Conservation (phyloP, 1,140 invertebrate genomes). For the Calephelis nemesis region DNA sequence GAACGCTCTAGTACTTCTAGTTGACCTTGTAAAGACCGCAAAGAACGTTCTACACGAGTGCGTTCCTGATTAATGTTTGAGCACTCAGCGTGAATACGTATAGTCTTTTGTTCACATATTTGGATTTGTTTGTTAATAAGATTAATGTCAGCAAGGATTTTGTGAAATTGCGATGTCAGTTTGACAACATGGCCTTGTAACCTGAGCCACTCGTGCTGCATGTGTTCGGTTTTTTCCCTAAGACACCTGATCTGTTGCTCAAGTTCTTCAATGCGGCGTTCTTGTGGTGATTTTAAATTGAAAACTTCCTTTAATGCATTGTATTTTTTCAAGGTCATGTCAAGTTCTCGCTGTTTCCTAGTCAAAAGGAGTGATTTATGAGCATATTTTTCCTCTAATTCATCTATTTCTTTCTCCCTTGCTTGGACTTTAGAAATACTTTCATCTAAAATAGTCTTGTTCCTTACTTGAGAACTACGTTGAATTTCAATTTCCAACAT, state of each 20-base stretch:
- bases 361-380: slow-evolving; percentile 65
- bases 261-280: slow-evolving; percentile 78
- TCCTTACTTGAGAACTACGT: slow-evolving; percentile 67
- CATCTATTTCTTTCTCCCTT: slow-evolving; percentile 69
- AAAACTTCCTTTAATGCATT: slow-evolving; percentile 75
- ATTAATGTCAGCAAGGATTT: slow-evolving; percentile 83
- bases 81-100: slow-evolving; percentile 83
- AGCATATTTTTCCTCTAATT: slow-evolving; percentile 78
- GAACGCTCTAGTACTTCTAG: slow-evolving; percentile 81
- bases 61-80: slow-evolving; percentile 80
- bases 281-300: slow-evolving; percentile 67
- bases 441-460: slow-evolving; percentile 53
- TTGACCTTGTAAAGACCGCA: slow-evolving; percentile 81
- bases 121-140: slow-evolving; percentile 86
- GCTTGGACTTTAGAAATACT: slow-evolving; percentile 59
- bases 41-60: slow-evolving; percentile 78
- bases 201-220: slow-evolving; percentile 87
- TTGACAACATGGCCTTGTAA: slow-evolving; percentile 85
- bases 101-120: slow-evolving; percentile 87
- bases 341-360: slow-evolving; percentile 79
- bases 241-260: slow-evolving; percentile 82
- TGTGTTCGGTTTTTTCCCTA: slow-evolving; percentile 80
- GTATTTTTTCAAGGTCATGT: slow-evolving; percentile 79
- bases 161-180: slow-evolving; percentile 83
- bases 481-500: slow-evolving; percentile 82